Evolutionary conservation across 2,888 invertebrate species (phyloP), one percentile per base, ranked within the genome.

Genomic region (Drosophila seclusa): DNA sequence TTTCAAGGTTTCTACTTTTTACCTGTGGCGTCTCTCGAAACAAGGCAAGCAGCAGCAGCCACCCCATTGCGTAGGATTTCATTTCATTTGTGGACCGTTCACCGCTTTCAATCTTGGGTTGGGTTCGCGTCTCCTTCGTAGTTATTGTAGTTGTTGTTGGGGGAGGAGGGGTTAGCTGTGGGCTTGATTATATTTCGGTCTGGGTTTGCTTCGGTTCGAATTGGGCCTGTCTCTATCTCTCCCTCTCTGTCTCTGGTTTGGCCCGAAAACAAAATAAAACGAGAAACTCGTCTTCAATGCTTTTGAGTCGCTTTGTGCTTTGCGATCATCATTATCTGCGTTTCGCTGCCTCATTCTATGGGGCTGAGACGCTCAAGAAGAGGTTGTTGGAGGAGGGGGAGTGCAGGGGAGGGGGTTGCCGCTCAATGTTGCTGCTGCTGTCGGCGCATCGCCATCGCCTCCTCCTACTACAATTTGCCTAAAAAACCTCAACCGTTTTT

Each of bases 391-490:
- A 4, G 11, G 27, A 7, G 36, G 18, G 24, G 18, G 4, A 21
- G 21, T 7, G 21, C 4, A 21, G 24, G 11, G 18, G 38, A 27
- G 27, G 36, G 45, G 45, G 24, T 45, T 21, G 72, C 50, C 60
- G 42, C 63, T 42, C 50, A 64, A 48, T 80, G 68, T 66, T 68
- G 70, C 66, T 42, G 42, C 13, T 45, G 38, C 49, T 49, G 55
- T 38, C 72, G 68, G 67, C 88, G 73, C 85, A 82, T 75, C 73
- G 50, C 80, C 80, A 73, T 72, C 83, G 73, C 87, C 86, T 74
- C 90, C 90, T 89, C 85, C 88, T 87, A 86, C 90, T 83, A 86
- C 89, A 86, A 86, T 89, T 86, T 86, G 85, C 89, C 85, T 90
- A 86, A 86, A 45, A 61, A 85, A 86, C 80, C 87, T 77, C 89